Evolutionary conservation across 2,113 vertebrate species (phyloP).

Genomic region (Coregonus clupeaformis): DNA sequence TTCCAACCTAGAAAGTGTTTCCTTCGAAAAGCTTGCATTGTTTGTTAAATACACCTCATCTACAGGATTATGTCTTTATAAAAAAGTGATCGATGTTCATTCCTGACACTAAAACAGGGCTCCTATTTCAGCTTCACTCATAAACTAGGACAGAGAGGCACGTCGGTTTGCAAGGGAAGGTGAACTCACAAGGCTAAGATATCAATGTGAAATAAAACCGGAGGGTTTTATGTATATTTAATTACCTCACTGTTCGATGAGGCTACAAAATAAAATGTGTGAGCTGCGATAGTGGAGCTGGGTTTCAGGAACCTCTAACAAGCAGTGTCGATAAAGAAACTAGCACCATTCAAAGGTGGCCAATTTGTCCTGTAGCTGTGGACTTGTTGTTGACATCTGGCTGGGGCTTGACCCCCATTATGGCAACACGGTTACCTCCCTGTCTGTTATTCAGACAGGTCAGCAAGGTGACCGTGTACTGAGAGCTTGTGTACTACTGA

Average conservation of each 20-base stretch:
- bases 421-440: not conserved
- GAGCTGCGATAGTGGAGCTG: slow-evolving; percentile 9
- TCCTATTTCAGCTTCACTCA: slow-evolving; percentile 3
- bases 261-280: slow-evolving; percentile 46
- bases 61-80: not conserved
- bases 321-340: slow-evolving; percentile 25
- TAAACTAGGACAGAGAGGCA: not conserved
- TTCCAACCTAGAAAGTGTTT: too few species aligned
- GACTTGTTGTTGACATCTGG: not conserved
- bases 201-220: slow-evolving; percentile 26
- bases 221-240: not conserved
- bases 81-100: not conserved
- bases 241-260: slow-evolving; percentile 2
- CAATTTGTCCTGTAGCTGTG: slow-evolving; percentile 1
- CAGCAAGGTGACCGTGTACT: not conserved
- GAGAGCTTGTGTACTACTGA: not conserved
- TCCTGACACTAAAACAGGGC: not conserved
- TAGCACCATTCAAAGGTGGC: slow-evolving; percentile 1
- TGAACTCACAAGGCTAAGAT: not conserved
- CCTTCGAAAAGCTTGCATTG: too few species aligned
- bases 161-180: slow-evolving; percentile 7
- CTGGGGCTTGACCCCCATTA: slow-evolving; percentile 7
- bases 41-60: too few species aligned
- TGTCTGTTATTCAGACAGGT: not conserved
- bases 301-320: slow-evolving; percentile 30